Evolutionary conservation across 2,113 vertebrate species (phyloP), one percentile per base, ranked within the genome.

Genomic region (Upupa epops): DNA sequence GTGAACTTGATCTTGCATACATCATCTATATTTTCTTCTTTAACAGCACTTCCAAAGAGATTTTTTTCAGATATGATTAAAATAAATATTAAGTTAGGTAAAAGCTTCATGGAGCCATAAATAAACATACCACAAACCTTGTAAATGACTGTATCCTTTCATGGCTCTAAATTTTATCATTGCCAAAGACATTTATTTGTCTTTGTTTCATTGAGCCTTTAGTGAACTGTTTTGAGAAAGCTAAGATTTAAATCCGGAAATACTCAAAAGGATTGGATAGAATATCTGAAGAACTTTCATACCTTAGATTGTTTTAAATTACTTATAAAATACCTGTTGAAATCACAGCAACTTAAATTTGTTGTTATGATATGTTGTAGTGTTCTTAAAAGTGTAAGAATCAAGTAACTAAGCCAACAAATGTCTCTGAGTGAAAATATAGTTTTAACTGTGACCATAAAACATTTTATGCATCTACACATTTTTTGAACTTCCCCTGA

Each of bases 121-220:
- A 93, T 63, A 82, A 60, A 61, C 73, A 32, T 58, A 59, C 42
- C 88, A 75, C 48, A 86, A 94, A 65, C 52, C 46, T 71, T 63
- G 20, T 91, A 66, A 74, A 82, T 70, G 54, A 86, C n/a, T 52
- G 21, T 89, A n/a, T 72, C 46, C 22, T 29, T 91, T 92, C 54
- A 36, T 36, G 80, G 25, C 24, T 86, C 52, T 88, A 94, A 93
- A 95, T 92, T 64, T 9, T 52, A 15, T 93, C 66, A 72, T 36
- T 94, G 54, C 88, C 46, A 86, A 63, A 74, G 31, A 77, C n/a
- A 68, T 91, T 88, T 92, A 90, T 81, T 93, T 94, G 56, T 15
- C 37, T 94, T 91, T 91, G 92, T 86, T 93, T 93, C 75, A 83
- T 14, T 72, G 34, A 87, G 51, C 28, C 37, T 72, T 49, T 17